Conservation (phyloP, 2,888 invertebrate species). For the Macropis europaea region DNA sequence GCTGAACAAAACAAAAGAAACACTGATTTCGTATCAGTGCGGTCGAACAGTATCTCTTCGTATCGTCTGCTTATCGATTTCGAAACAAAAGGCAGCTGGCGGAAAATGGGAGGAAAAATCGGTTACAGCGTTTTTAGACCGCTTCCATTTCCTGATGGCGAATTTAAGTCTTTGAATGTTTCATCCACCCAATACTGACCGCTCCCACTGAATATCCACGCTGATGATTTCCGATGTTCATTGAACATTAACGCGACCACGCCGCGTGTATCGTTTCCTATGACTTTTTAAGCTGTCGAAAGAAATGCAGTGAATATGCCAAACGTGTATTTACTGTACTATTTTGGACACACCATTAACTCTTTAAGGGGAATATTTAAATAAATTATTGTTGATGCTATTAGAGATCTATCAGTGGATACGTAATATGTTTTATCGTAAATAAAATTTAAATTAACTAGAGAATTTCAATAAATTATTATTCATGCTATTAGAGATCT, state of each 20-base stretch:
- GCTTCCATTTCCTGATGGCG: conserved; percentile 1
- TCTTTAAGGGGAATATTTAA: too few species aligned
- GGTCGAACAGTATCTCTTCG: not conserved
- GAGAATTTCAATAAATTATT: too few species aligned
- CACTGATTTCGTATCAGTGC: conserved; percentile 11
- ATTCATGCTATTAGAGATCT: too few species aligned
- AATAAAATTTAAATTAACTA: too few species aligned
- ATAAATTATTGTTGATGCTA: too few species aligned
- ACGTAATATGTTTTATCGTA: too few species aligned
- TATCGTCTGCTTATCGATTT: too few species aligned
- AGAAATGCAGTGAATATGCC: too few species aligned
- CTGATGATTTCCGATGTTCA: conserved; percentile 6
- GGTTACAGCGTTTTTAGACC: conserved; percentile 14
- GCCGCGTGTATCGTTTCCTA: conserved; percentile 1
- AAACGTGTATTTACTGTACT: too few species aligned
- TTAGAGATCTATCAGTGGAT: too few species aligned
- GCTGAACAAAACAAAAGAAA: not conserved
- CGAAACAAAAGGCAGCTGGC: not conserved
- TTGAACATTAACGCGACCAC: conserved; percentile 29
- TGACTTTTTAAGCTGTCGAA: too few species aligned
- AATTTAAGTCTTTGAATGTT: conserved; percentile 55
- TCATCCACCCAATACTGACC: conserved; percentile 31
- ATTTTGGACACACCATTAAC: too few species aligned
- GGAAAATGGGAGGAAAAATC: not conserved
- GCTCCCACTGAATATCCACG: conserved; percentile 3